Base-by-base conservation (phyloP, 2,888 invertebrate genomes). In the Dryomyza anilis region DNA sequence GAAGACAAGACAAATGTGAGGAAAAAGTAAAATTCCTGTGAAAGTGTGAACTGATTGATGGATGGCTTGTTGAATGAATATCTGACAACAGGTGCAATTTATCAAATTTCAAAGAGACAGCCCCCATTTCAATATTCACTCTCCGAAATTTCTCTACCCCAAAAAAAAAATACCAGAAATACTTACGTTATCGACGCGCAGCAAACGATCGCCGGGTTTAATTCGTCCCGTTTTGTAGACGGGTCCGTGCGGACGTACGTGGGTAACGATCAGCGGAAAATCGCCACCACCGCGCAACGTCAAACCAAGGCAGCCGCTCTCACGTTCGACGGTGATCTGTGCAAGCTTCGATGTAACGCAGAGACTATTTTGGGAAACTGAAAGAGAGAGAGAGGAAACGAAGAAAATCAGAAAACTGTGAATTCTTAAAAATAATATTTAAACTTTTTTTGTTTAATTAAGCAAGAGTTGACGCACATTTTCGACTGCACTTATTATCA, bases 211-310 rank as follows among this genome's bases (percentile, higher is more conserved):
- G 2, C 97, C 96, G 30, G 94, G 90, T 80, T 95, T 91, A 69
- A 97, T 90, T 68, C 95, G 89, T 0, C 96, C 95, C 65, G 93
- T 93, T 76, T 93, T 93, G 70, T 95, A 93, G 2, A 96, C 95
- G 0, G 96, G 93, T 0, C 96, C 95, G 61, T 93, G 92, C 10
- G 93, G 89, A 71, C 95, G 86, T 5, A 97, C 92, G 75, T 94
- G 92, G 0, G 96, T 96, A 39, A 98, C 92, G 5, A 94, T 90
- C 70, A 97, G 83, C 0, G 96, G 94, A 71, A 91, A 88, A 53
- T 89, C 86, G 60, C 90, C 89, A 5, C 96, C 96, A 7, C 92
- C 91, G 48, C 96, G 86, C 66, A 97, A 85, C 2, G 95, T 95
- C 71, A 98, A 90, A 0, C 97, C 97, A 67, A 96, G 87, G 53